Evolutionary conservation across 30 jellyfish, hydroid and myxozoan genomes (phyloP), one percentile per base, ranked within the genome.

Genomic region (Aurelia coerulea): DNA sequence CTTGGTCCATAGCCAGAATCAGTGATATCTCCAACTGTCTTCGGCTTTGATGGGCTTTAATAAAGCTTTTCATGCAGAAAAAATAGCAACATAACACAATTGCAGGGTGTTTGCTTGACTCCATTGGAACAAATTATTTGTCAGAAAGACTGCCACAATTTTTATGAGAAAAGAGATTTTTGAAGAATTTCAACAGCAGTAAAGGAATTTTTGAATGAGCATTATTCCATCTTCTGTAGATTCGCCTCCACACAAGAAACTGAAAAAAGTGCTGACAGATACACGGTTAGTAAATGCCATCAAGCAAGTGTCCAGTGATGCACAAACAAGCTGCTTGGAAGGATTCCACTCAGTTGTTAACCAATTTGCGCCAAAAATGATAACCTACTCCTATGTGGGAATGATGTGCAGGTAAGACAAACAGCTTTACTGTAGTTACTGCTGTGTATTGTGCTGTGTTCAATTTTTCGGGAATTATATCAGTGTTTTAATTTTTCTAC

Each of bases 311-410:
- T 80, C 90, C 12, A 41, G 35, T 23, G 34, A 17, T 68, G 90
- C 83, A 66, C 90, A 80, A 46, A 80, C 87, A 33, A 80, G 90
- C 75, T 64, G 74, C 34, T 54, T 80, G 83, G 90, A 80, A 35
- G 86, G 90, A 14, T 80, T 65, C 50, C 90, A 80, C 53, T 65
- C 90, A 8, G 90, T 80, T 4, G 60, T 80, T 33, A n/a, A n/a
- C n/a, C n/a, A n/a, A n/a, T n/a, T n/a, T n/a, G n/a, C n/a, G n/a
- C n/a, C n/a, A n/a, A n/a, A 80, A 68, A 80, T 64, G 90, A 80
- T 80, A 17, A 50, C 58, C 74, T 80, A 65, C 86, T 80, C 86
- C 13, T 80, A 64, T 68, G 59, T 39, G 19, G 90, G 90, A 42
- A 80, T 80, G 84, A 8, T 32, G 17, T 77, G 88, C 88, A 68